These are phyloP conservation scores for Hirudo medicinalis DNA, from an alignment of 1,140 invertebrate genomes.

Conservation along the genomic window DNA sequence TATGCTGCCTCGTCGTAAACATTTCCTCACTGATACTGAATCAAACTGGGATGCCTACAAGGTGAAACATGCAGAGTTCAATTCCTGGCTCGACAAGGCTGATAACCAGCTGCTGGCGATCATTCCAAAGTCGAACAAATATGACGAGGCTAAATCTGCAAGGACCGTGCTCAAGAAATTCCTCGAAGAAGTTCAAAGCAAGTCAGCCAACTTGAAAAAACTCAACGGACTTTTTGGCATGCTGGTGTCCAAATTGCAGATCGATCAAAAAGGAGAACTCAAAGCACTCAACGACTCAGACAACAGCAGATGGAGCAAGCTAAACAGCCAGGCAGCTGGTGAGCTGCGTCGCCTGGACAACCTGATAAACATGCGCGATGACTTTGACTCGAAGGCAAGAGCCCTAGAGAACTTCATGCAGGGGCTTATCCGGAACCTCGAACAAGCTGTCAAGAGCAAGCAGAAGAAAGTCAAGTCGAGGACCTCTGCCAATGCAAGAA, in stretches of 20 bases:
- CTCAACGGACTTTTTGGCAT: not conserved
- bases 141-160: not conserved
- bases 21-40: not conserved
- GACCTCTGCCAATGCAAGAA: not conserved
- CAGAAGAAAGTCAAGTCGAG: not conserved
- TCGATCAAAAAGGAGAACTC: not conserved
- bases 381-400: not conserved
- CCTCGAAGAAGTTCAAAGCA: not conserved
- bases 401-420: not conserved
- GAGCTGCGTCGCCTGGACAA: not conserved
- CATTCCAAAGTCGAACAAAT: too few species aligned
- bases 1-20: not conserved
- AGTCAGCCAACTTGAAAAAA: not conserved
- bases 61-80: conserved; percentile 2
- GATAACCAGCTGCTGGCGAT: not conserved
- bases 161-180: not conserved
- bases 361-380: conserved; percentile 1
- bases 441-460: not conserved
- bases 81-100: not conserved
- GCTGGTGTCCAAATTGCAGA: not conserved
- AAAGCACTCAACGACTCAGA: not conserved
- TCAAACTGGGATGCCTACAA: not conserved
- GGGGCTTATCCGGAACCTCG: not conserved
- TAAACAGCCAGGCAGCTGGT: not conserved
- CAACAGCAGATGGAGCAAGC: not conserved